Evolutionary conservation across 1,140 invertebrate genomes (phyloP).

Genomic region (Drosophila kurseongensis): DNA sequence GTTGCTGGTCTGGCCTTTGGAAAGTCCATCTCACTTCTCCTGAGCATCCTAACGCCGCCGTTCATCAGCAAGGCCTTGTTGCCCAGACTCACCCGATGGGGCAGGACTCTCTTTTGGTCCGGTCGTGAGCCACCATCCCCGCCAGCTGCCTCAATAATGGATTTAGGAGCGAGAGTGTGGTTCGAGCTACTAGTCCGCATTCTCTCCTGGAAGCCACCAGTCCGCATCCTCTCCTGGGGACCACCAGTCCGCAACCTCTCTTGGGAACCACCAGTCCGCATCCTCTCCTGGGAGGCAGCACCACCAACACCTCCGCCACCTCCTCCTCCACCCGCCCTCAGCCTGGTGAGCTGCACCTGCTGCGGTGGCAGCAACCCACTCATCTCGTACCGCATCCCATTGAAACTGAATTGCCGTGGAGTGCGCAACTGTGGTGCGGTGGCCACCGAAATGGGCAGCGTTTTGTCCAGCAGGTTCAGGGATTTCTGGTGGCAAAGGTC

Average conservation of each 20-base stretch:
- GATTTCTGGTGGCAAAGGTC: neutral
- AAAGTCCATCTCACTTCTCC: neutral
- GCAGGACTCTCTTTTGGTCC: neutral
- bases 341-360: slow-evolving; percentile 1
- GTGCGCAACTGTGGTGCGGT: slow-evolving; percentile 42
- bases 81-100: neutral
- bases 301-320: too few species aligned
- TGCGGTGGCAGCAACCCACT: neutral
- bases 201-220: too few species aligned
- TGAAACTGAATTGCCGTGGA: slow-evolving; percentile 52
- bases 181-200: neutral
- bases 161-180: neutral
- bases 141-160: slow-evolving; percentile 2
- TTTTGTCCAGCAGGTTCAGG: slow-evolving; percentile 42
- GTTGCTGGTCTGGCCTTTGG: neutral
- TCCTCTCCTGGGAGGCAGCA: too few species aligned
- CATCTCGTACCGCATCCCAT: slow-evolving; percentile 52
- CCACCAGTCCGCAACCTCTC: too few species aligned
- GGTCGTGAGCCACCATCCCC: slow-evolving; percentile 8
- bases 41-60: neutral
- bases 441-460: slow-evolving; percentile 36
- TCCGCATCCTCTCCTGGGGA: too few species aligned
- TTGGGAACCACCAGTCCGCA: too few species aligned
- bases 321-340: neutral
- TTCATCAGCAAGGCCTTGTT: neutral